phyloP scores from a whole-genome alignment of 2,888 invertebrate species.

The Drosophila nigritarsus region DNA sequence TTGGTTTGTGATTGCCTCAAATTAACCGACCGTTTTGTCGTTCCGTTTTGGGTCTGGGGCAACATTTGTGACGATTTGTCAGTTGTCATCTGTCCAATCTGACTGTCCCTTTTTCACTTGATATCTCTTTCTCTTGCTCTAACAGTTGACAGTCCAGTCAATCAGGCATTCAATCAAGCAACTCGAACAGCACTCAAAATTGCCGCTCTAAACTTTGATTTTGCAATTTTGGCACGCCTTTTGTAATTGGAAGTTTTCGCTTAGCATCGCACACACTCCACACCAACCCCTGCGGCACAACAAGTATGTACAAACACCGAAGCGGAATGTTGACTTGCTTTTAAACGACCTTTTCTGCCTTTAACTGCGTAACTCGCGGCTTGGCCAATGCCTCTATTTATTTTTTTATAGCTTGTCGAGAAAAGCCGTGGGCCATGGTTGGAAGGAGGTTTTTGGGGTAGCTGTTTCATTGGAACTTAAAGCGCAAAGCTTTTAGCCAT shows the following conservation, averaged over 20 bases:
- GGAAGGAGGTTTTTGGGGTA: neutral
- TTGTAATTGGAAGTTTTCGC: conserved; percentile 70
- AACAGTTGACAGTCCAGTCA: conserved; percentile 51
- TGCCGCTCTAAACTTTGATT: conserved; percentile 73
- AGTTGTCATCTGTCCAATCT: conserved; percentile 59
- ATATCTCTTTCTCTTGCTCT: conserved; percentile 5
- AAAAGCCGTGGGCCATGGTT: neutral
- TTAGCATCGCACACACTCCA: conserved; percentile 1
- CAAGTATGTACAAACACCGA: conserved; percentile 40
- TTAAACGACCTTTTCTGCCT: conserved; percentile 56
- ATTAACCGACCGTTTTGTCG: conserved; percentile 65
- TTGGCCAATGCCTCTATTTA: conserved; percentile 47
- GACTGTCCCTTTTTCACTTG: conserved; percentile 14
- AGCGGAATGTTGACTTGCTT: conserved; percentile 60
- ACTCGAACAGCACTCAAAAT: conserved; percentile 55
- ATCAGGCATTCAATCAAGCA: conserved; percentile 75
- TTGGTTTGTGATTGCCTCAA: conserved; percentile 75
- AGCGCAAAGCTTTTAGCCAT: conserved; percentile 70
- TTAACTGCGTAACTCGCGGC: conserved; percentile 52
- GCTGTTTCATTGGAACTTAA: conserved; percentile 36
- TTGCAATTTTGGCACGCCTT: conserved; percentile 69
- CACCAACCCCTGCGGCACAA: conserved; percentile 14
- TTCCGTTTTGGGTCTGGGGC: conserved; percentile 17
- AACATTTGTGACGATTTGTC: conserved; percentile 62
- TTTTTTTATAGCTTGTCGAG: conserved; percentile 22